phyloP scores from a whole-genome alignment of 37 sponge, comb jelly and placozoan genomes.

The Oscarella lobularis region DNA sequence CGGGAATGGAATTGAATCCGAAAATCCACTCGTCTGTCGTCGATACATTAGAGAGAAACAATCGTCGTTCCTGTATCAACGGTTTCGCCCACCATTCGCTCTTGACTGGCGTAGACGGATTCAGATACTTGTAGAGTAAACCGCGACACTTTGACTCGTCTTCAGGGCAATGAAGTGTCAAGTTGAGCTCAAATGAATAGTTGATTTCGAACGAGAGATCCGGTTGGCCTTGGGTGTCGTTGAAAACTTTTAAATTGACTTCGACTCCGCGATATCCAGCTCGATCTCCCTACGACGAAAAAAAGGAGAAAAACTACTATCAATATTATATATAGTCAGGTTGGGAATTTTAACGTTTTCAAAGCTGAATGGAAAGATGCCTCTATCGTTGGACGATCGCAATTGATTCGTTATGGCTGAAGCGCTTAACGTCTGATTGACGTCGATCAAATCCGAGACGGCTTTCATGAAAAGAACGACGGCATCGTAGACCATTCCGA shows the following conservation, averaged over 20 bases:
- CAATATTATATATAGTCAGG: no score
- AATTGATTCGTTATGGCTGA: background rate
- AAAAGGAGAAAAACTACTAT: background rate
- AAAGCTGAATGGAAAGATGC: background rate
- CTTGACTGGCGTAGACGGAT: background rate
- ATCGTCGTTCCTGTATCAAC: background rate
- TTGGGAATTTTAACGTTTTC: no score
- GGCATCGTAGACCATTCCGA: background rate
- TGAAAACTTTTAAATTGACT: background rate
- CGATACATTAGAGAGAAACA: background rate
- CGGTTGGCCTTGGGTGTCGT: background rate
- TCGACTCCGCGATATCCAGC: background rate
- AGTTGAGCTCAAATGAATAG: background rate
- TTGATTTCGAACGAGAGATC: background rate
- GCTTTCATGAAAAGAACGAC: background rate
- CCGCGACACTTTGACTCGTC: background rate
- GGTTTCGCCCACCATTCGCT: background rate
- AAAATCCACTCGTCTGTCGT: background rate
- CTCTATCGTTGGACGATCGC: background rate
- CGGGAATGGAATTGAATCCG: background rate
- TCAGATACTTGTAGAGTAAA: background rate
- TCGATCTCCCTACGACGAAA: background rate
- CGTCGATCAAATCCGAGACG: background rate
- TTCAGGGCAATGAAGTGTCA: background rate
- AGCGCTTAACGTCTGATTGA: background rate